These are phyloP conservation scores for Oreochromis niloticus DNA, from an alignment of 2,113 vertebrate genomes.

Conservation along the genomic window DNA sequence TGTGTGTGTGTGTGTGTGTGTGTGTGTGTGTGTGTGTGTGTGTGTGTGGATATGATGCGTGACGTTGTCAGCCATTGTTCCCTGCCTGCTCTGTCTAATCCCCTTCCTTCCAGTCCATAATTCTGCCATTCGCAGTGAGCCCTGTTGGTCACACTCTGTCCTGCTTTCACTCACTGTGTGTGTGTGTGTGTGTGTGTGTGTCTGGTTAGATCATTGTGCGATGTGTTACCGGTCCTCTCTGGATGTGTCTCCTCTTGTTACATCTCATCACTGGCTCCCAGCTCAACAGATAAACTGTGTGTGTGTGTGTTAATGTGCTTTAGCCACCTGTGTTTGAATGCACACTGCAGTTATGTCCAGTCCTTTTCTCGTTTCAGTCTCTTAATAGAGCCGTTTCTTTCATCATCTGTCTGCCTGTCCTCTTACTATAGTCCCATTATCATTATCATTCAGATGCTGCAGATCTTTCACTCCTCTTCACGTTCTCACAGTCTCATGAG, in stretches of 20 bases:
- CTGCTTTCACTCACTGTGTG: neutral
- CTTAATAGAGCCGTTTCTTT: neutral
- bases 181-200: neutral
- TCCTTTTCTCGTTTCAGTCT: neutral
- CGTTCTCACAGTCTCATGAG: neutral
- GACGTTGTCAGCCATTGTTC: slow-evolving; percentile 31
- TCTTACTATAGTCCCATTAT: neutral
- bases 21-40: neutral
- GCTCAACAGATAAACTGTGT: neutral
- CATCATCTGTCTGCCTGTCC: neutral
- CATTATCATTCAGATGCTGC: neutral
- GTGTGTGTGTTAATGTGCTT: neutral
- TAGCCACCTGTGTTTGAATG: neutral
- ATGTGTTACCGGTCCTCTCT: slow-evolving; percentile 18
- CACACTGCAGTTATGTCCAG: neutral
- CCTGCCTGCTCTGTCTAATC: slow-evolving; percentile 45
- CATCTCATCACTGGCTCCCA: slow-evolving; percentile 23
- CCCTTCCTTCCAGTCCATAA: slow-evolving; percentile 52
- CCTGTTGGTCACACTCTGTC: slow-evolving; percentile 10
- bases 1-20: neutral
- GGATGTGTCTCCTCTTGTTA: slow-evolving; percentile 42
- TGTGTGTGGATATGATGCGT: neutral
- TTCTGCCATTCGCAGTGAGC: slow-evolving; percentile 39
- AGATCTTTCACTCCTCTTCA: neutral
- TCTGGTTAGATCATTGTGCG: neutral